These are phyloP conservation scores for Ricordea florida DNA, from an alignment of 92 coral and sea anemone species.

Conservation along the genomic window DNA sequence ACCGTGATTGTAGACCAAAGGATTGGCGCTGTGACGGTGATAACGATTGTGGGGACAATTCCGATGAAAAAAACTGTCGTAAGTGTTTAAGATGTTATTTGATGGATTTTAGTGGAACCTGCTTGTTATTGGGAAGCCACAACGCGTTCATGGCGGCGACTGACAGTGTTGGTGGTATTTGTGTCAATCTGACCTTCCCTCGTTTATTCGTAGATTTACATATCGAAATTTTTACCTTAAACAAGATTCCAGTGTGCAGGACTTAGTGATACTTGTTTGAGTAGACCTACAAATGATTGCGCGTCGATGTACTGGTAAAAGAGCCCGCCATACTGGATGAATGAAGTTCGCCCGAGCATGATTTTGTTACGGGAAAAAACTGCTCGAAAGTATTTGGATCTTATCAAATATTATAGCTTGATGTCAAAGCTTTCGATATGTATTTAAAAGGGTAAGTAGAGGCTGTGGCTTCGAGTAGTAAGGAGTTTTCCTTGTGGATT, in stretches of 20 bases:
- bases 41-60: constrained; percentile 80
- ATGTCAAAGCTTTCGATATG: too few species aligned
- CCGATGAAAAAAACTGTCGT: constrained; percentile 87
- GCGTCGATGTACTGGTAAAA: background rate
- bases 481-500: background rate
- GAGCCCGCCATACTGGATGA: background rate
- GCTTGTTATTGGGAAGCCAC: constrained; percentile 2
- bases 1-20: constrained; percentile 60
- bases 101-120: background rate
- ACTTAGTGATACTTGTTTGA: too few species aligned
- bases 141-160: background rate
- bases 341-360: background rate
- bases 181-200: background rate
- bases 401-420: too few species aligned
- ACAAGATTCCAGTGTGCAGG: too few species aligned
- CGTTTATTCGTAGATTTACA: too few species aligned
- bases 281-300: background rate
- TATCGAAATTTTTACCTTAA: too few species aligned
- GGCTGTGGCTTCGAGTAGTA: too few species aligned
- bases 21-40: constrained; percentile 87
- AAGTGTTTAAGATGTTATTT: constrained; percentile 35
- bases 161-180: background rate
- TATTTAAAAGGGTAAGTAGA: too few species aligned
- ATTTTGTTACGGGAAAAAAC: background rate
- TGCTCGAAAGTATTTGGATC: background rate